phyloP scores from a whole-genome alignment of 2,113 vertebrate genomes.

The Thermophis baileyi region DNA sequence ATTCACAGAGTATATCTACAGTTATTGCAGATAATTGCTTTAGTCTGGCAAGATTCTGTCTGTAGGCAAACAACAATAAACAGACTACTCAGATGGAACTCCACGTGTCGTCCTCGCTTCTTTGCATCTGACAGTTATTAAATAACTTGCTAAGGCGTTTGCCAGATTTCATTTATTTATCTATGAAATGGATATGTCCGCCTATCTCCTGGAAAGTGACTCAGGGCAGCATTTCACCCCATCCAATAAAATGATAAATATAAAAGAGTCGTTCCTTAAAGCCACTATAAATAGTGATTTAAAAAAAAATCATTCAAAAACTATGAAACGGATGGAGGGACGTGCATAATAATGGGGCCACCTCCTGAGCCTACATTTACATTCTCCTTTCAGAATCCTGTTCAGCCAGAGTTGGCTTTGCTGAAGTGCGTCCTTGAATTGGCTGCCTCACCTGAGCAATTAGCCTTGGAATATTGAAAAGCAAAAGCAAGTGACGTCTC shows the following conservation, averaged over 20 bases:
- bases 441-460: fast-evolving
- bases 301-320: neutral
- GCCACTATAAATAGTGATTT: neutral
- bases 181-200: neutral
- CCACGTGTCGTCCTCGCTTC: neutral
- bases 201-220: neutral
- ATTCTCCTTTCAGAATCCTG: neutral
- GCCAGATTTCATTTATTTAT: neutral
- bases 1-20: neutral
- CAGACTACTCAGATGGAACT: neutral
- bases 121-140: neutral
- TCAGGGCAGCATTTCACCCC: neutral
- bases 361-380: neutral
- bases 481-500: neutral
- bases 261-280: neutral
- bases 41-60: neutral
- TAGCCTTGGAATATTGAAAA: neutral
- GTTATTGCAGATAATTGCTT: neutral
- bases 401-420: neutral
- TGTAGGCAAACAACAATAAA: neutral
- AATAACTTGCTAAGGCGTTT: neutral
- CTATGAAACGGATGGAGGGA: neutral
- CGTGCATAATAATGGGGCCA: neutral
- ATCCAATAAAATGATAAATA: neutral
- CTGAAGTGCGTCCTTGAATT: fast-evolving